Evolutionary conservation across 2,113 vertebrate genomes (phyloP), one percentile per base, ranked within the genome.

Genomic region (Arothron firmamentum): DNA sequence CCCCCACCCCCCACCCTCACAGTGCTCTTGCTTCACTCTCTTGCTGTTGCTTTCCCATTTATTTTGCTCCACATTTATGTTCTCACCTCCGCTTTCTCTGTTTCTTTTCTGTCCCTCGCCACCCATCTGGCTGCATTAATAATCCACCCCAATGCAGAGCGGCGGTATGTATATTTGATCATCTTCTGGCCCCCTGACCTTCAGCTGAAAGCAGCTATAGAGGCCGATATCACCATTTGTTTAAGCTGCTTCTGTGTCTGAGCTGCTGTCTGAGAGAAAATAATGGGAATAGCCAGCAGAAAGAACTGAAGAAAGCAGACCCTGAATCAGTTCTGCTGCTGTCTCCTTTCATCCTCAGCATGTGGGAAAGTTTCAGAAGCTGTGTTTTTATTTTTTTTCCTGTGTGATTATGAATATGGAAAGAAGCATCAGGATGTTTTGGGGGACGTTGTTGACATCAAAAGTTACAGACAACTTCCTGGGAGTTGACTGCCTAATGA

Each of bases 331-430:
- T 66, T 68, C 48, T 52, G 43, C 58, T 20, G 42, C 50, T 15
- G 19, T 53, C 61, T 0, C 57, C 57, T 81, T 67, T 79, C 54
- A 70, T 87, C 71, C 21, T 67, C 48, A 67, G 56, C 58, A 62
- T 48, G 31, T 62, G 55, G 63, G 64, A 82, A 70, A 59, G 31
- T 67, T 74, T 76, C 60, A 72, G 59, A 75, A 75, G 71, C 68
- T 50, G 53, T 41, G 56, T 47, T 21, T 54, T 60, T 49, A 52
- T 72, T 17, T 50, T 18, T 21, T 59, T 48, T 1, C 20, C 56
- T 63, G 41, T 71, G 62, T 61, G 66, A 74, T 83, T 67, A 79
- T 85, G 72, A 84, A 74, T 81, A 72, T 75, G 73, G 58, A 82
- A 74, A 67, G 56, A 75, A 43, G 67, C 51, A 62, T 72, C 53